A percentile compares a stretch with the other conserved stretches of the same genome.
Evolutionary conservation across 1,140 invertebrate species (phyloP).

Genomic region (Drosophila aff.): DNA sequence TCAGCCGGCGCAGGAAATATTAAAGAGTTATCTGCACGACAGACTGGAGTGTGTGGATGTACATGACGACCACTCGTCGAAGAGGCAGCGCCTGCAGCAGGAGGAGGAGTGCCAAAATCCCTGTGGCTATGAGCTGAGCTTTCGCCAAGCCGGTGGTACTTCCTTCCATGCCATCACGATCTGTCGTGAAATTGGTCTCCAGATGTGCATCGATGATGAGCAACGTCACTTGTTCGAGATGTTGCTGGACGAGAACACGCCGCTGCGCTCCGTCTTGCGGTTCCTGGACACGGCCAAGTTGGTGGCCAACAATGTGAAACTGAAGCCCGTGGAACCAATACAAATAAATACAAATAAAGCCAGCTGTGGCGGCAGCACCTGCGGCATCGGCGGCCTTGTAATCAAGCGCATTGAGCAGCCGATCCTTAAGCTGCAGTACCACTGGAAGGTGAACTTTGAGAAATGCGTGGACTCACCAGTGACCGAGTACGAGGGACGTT

Average conservation of each 20-base stretch:
- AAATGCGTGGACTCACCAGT: slow-evolving; percentile 87
- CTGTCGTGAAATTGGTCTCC: slow-evolving; percentile 63
- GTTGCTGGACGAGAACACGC: slow-evolving; percentile 53
- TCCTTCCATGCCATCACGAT: slow-evolving; percentile 79
- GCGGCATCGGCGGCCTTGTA: slow-evolving; percentile 17
- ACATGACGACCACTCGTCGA: slow-evolving; percentile 11
- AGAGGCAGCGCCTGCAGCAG: slow-evolving; percentile 27
- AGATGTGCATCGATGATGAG: slow-evolving; percentile 57
- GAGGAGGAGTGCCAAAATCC: slow-evolving; percentile 10
- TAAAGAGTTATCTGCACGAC: slow-evolving; percentile 65
- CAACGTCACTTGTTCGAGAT: slow-evolving; percentile 62
- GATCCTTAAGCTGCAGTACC: slow-evolving; percentile 41
- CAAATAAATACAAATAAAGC: neutral
- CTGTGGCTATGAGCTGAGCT: slow-evolving; percentile 47
- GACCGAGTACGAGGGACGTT: slow-evolving; percentile 66
- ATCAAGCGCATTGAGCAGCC: slow-evolving; percentile 63
- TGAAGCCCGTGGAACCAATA: slow-evolving; percentile 46
- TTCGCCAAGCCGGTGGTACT: slow-evolving; percentile 70
- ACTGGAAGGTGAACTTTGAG: slow-evolving; percentile 85
- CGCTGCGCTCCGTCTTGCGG: slow-evolving; percentile 40
- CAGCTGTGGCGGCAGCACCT: neutral
- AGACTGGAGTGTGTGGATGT: slow-evolving; percentile 59
- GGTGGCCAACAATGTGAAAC: slow-evolving; percentile 57
- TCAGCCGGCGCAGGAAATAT: slow-evolving; percentile 59
- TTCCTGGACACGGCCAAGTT: slow-evolving; percentile 61